These are phyloP conservation scores for Sterna hirundo DNA, from an alignment of 2,113 vertebrate species.

Conservation along the genomic window DNA sequence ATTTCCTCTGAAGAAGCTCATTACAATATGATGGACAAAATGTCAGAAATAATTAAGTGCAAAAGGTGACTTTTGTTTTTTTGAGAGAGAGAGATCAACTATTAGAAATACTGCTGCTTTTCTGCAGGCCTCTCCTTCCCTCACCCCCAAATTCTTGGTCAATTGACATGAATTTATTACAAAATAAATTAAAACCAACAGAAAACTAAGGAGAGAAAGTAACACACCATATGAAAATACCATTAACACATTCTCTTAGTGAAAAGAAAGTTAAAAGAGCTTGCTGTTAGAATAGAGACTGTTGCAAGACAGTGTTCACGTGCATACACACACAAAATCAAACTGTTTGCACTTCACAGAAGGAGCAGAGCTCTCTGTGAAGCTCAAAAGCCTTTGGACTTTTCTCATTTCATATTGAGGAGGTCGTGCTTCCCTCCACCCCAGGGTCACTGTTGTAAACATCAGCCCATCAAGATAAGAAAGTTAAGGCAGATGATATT, in stretches of 20 bases:
- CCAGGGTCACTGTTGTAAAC: slow-evolving; percentile 65
- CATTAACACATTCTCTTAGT: not conserved
- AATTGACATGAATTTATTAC: not conserved
- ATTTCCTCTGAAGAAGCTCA: slow-evolving; percentile 66
- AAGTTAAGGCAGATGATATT: slow-evolving; percentile 77
- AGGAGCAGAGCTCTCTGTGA: not conserved
- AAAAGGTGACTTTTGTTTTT: not conserved
- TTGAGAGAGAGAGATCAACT: not conserved
- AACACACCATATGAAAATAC: not conserved
- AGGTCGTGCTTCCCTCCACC: slow-evolving; percentile 62
- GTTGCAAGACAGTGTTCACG: not conserved
- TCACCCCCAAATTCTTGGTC: not conserved
- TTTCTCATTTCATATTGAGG: slow-evolving; percentile 43
- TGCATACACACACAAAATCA: not conserved
- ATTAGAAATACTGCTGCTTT: not conserved
- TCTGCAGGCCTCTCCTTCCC: not conserved
- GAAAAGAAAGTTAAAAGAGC: not conserved
- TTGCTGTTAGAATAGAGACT: not conserved
- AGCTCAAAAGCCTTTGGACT: slow-evolving; percentile 41
- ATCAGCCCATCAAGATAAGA: slow-evolving; percentile 81
- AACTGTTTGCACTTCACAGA: slow-evolving; percentile 25
- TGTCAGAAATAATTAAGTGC: slow-evolving; percentile 65
- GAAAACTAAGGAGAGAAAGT: not conserved
- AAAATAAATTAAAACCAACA: not conserved
- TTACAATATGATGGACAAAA: slow-evolving; percentile 68